Evolutionary conservation across 2,888 invertebrate species (phyloP), one percentile per base, ranked within the genome.

Genomic region (Pyrrhia umbra): DNA sequence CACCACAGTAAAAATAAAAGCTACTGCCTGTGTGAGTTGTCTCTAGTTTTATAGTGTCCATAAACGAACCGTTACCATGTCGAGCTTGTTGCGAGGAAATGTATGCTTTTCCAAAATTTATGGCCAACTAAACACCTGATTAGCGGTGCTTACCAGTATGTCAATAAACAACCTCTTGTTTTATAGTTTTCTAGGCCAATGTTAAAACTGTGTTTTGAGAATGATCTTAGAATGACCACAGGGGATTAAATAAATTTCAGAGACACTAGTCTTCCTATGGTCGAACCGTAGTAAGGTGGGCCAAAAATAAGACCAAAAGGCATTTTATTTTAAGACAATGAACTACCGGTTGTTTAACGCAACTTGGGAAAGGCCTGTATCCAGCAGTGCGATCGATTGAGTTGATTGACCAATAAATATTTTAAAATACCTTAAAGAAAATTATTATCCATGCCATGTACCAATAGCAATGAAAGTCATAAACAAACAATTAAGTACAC

Each of bases 21-120:
- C 4, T n/a, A 16, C 9, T 6, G 25, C 20, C 6, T 10, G 16
- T 57, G 46, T 54, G 59, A 67, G 56, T 37, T 40, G 21, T 20
- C 67, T 13, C 34, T 34, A 34, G 34, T 4, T 34, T 34, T 13
- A 34, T 34, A 23, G 46, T 20, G 20, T 40, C 39, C 10, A 59
- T 47, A 46, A 59, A 62, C 42, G 30, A 30, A 58, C 75, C 77
- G 73, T 77, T 77, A 72, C 54, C 37, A 57, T 49, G 34, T 40
- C 55, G 10, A 52, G 30, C 62, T 15, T 40, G 47, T 61, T 9
- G 25, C 25, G 21, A 23, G 13, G 15, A 59, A 45, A 74, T 75
- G 27, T 63, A 70, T 63, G 51, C 21, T 16, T 46, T 34, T 57
- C 61, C 39, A 49, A 21, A 54, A 40, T 69, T 72, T 64, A 64